Evolutionary conservation across 2,113 vertebrate species (phyloP), one percentile per base, ranked within the genome.

Genomic region (Eulacestoma nigropectus): DNA sequence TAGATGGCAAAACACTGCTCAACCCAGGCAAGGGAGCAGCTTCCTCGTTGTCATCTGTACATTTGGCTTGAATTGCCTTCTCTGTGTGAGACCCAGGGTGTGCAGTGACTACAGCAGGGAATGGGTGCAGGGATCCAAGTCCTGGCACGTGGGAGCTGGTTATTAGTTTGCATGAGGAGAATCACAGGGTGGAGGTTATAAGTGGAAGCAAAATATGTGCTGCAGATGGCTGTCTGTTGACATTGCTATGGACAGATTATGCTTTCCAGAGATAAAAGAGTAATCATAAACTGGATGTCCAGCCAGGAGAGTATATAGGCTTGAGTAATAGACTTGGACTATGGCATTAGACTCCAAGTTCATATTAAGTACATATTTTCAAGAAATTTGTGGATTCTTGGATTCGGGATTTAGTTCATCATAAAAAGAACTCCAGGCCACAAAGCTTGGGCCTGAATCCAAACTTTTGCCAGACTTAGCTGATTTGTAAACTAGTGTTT

Each of bases 181-280:
- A 85, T 93, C 80, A 50, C 75, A 88, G 89, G 65, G 63, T 80
- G 82, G 84, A 80, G 87, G 87, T 92, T 91, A n/a, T 55, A 90
- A 95, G 70, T 93, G 85, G 94, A 85, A 93, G 82, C 78, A 86
- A 93, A 97, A 52, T 80, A 94, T 83, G 93, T 88, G 72, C 78
- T 91, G 87, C 87, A 93, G 84, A 94, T 85, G 89, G 87, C 78
- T 90, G 70, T 37, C 73, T 96, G 81, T 94, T 96, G 91, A 95
- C 89, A 87, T 94, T 96, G 75, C 88, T 91, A 46, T 30, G 85
- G 95, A 89, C 55, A 77, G 91, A 91, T 80, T 69, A 86, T 74
- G 78, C 73, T 96, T 97, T 87, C 79, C 91, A 90, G 95, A 95
- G 94, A 96, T 94, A 95, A 94, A 92, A 79, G 70, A 83, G 49